A percentile compares a stretch with the other conserved stretches of the same genome.
phyloP scores from a whole-genome alignment of 2,113 vertebrate genomes.

The Peromyscus maniculatus region DNA sequence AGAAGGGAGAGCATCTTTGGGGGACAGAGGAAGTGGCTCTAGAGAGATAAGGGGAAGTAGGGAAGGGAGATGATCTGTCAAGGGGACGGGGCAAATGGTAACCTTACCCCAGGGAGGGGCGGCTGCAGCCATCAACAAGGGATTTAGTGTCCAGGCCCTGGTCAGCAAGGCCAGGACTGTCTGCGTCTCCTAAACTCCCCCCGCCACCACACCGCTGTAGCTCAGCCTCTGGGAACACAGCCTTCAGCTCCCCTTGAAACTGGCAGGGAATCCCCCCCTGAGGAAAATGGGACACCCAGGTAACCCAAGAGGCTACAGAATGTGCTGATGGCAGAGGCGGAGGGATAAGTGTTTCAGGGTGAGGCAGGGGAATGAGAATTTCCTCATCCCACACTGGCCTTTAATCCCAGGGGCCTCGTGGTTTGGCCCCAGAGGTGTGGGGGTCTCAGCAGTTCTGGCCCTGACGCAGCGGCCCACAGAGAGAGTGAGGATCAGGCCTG shows the following conservation, averaged over 20 bases:
- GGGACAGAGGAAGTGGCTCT: conserved; percentile 64
- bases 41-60: conserved; percentile 62
- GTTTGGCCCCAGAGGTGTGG: background rate
- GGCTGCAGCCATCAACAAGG: conserved; percentile 80
- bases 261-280: conserved; percentile 69
- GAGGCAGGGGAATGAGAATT: background rate
- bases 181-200: conserved; percentile 64
- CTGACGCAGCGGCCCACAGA: background rate
- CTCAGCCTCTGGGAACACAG: conserved; percentile 59
- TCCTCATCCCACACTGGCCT: background rate
- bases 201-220: background rate
- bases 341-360: conserved; percentile 43
- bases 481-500: background rate
- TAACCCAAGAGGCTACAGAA: conserved; percentile 81
- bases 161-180: conserved; percentile 74
- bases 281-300: conserved; percentile 76
- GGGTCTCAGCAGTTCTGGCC: background rate
- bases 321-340: conserved; percentile 78
- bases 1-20: conserved; percentile 43
- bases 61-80: conserved; percentile 67
- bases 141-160: conserved; percentile 80
- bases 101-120: conserved; percentile 80
- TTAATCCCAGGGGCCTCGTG: background rate
- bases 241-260: conserved; percentile 51
- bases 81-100: conserved; percentile 77